Conservation (phyloP, 2,888 invertebrate genomes). For the Frankliniella intonsa region DNA sequence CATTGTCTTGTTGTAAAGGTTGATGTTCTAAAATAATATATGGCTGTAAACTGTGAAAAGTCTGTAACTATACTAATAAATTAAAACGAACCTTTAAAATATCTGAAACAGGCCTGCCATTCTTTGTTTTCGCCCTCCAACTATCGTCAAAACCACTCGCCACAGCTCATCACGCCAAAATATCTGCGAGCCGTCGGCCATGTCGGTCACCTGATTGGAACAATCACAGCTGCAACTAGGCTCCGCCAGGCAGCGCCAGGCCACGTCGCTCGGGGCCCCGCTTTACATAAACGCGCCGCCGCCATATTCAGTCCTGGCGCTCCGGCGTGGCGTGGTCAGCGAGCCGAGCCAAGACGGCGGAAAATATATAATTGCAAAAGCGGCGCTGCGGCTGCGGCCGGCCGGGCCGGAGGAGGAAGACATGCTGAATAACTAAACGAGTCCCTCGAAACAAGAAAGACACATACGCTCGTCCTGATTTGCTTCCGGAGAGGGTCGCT, state of each 20-base stretch:
- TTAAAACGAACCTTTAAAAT: constrained; percentile 4
- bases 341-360: no score
- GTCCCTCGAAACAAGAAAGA: no score
- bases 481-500: background rate
- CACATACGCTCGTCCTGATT: no score
- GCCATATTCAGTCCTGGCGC: constrained; percentile 1
- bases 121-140: no score
- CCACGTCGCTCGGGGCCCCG: constrained; percentile 8
- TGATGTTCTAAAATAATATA: constrained; percentile 13
- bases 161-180: background rate
- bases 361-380: background rate
- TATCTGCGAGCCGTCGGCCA: background rate
- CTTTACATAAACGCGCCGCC: constrained; percentile 6
- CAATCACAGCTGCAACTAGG: constrained; percentile 19
- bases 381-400: background rate
- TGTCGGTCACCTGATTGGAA: constrained; percentile 4
- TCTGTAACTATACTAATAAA: constrained; percentile 27
- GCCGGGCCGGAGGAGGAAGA: background rate
- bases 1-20: constrained; percentile 10
- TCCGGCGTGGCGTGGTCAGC: background rate
- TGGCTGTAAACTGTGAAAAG: constrained; percentile 26
- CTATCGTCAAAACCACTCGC: no score
- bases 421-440: no score
- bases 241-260: background rate
- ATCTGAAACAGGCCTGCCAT: background rate